These are phyloP conservation scores for Neoscelio sp. DNA, from an alignment of 2,888 invertebrate genomes.

Conservation along the genomic window DNA sequence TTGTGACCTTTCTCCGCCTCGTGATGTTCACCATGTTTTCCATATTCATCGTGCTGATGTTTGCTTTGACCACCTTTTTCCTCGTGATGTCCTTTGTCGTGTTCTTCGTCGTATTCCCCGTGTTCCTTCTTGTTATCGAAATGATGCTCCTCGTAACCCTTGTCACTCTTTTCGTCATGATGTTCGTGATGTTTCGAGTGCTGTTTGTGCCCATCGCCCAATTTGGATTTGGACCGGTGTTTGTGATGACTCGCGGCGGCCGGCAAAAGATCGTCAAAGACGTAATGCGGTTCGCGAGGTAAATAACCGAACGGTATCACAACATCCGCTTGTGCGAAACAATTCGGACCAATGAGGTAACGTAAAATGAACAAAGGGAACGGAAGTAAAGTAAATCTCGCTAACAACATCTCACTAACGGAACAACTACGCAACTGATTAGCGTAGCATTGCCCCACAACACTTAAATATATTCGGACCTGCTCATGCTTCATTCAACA, in stretches of 20 bases:
- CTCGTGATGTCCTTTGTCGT: conserved; percentile 85
- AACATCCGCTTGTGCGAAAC: conserved; percentile 24
- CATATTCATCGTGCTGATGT: conserved; percentile 87
- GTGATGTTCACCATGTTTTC: conserved; percentile 87
- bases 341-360: conserved; percentile 26
- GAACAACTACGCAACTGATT: conserved; percentile 73
- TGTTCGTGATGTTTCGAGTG: conserved; percentile 88
- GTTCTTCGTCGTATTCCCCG: conserved; percentile 86
- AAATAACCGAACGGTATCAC: background rate
- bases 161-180: conserved; percentile 91
- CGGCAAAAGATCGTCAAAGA: conserved; percentile 56
- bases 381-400: conserved; percentile 23
- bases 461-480: conserved; percentile 78
- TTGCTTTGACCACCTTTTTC: conserved; percentile 87
- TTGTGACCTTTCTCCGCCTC: conserved; percentile 88
- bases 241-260: conserved; percentile 82
- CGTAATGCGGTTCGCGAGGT: conserved; percentile 28
- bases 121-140: conserved; percentile 88
- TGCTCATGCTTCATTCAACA: conserved; percentile 65
- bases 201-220: conserved; percentile 89
- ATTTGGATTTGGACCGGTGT: conserved; percentile 84
- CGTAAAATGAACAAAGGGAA: conserved; percentile 43
- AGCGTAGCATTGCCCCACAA: conserved; percentile 64
- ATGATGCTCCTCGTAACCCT: conserved; percentile 90
- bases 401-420: conserved; percentile 55